Evolutionary conservation across 1,140 invertebrate genomes (phyloP), one percentile per base, ranked within the genome.

Genomic region (Drosophila malerkotliana): DNA sequence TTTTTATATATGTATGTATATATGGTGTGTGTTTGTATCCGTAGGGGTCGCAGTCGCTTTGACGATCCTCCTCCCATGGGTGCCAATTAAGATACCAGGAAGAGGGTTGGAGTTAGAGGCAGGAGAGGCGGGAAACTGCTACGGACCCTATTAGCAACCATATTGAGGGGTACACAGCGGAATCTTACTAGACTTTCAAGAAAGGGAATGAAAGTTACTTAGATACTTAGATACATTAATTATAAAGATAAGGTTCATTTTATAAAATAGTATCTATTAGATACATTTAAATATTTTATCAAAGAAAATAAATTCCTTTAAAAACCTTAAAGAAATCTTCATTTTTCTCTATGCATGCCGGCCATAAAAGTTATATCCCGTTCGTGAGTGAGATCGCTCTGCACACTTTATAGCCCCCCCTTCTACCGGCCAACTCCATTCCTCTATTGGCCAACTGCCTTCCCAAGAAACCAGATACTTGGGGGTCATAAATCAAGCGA

Each of bases 51-150:
- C 55, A 41, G 60, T 34, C 62, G 71, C 61, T 60, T 58, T 48
- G 59, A 63, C 71, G 54, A 44, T 37, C 54, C 67, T 68, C 66
- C 54, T 63, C 56, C 56, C 28, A 54, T 76, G 73, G 73, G 62
- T 76, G 73, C 73, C 73, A 76, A 76, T 76, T 76, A 76, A 76
- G 72, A 76, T 67, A 76, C 72, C 26, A 52, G 54, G 48, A 72
- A 71, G 60, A 28, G 61, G 49, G 61, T 28, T 41, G 61, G 47
- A 53, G 54, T 32, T 44, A 32, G 34, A 14, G 54, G 45, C 56
- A 18, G 37, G 39, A 37, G 47, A 37, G 51, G 51, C n/a, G 34
- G 34, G 14, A 51, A 15, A 47, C n/a, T 39, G 60, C 34, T 41
- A 51, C 28, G 66, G 44, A 69, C 32, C 51, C 66, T 69, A 74